Conservation (phyloP, 2,113 vertebrate genomes). For the Odocoileus hemionus region DNA sequence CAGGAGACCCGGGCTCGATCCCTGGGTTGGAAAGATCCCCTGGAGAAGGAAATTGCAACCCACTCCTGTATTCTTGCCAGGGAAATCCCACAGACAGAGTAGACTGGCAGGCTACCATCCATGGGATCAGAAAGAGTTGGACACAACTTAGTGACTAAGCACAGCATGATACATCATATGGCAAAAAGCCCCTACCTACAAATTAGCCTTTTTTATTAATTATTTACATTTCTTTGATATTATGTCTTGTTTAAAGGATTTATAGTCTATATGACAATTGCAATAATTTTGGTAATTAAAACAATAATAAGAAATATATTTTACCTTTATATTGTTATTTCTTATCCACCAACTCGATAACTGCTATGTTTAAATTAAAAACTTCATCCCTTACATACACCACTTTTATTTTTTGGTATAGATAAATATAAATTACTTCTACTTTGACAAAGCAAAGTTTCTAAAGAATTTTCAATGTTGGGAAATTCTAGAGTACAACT, state of each 20-base stretch:
- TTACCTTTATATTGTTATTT: neutral
- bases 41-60: neutral
- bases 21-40: neutral
- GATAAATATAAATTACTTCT: neutral
- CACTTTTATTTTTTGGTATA: neutral
- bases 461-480: neutral
- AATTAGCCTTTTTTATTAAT: neutral
- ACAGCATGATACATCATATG: neutral
- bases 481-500: neutral
- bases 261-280: neutral
- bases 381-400: neutral
- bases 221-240: neutral
- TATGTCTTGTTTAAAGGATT: neutral
- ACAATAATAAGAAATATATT: neutral
- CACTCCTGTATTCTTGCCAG: neutral
- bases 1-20: neutral
- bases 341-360: neutral
- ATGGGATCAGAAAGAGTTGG: neutral
- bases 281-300: constrained; percentile 27
- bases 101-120: neutral
- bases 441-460: neutral
- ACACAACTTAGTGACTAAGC: neutral
- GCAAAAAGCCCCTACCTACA: neutral
- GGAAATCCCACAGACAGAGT: neutral
- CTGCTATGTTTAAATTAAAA: neutral